phyloP scores from a whole-genome alignment of 2,113 vertebrate genomes.

The Corythoichthys haematopterus region DNA sequence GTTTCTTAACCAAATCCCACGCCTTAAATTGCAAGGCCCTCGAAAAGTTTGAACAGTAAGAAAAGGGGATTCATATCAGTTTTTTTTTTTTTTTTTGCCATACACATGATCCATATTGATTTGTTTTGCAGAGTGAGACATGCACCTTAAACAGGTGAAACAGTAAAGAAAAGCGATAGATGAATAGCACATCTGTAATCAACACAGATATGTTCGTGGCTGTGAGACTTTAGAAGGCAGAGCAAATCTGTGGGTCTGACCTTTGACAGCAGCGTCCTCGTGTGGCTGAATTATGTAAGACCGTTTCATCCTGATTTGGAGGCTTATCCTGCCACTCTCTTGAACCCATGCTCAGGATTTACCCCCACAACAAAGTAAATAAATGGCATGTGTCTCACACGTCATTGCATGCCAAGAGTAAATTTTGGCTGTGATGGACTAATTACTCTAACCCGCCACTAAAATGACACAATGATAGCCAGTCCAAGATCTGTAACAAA shows the following conservation, averaged over 20 bases:
- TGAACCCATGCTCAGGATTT: conserved; percentile 48
- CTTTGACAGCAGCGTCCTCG: conserved; percentile 46
- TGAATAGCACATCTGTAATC: too few relatives aligned
- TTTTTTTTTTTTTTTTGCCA: too few relatives aligned
- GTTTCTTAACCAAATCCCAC: too few relatives aligned
- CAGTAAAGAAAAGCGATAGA: too few relatives aligned
- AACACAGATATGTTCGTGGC: too few relatives aligned
- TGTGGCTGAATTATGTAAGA: conserved; percentile 29
- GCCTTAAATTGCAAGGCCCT: too few relatives aligned
- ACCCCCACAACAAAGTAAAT: conserved; percentile 45
- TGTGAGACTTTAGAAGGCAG: conserved; percentile 12
- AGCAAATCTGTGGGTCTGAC: neutral
- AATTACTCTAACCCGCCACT: neutral
- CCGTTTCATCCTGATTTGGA: conserved; percentile 45
- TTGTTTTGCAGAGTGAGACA: too few relatives aligned
- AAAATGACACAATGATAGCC: neutral
- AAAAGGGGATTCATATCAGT: too few relatives aligned
- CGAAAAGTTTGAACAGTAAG: too few relatives aligned
- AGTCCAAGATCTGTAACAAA: neutral
- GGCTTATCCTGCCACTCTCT: conserved; percentile 32
- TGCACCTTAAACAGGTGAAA: too few relatives aligned
- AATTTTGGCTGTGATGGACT: neutral
- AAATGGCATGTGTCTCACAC: conserved; percentile 49
- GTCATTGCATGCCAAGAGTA: conserved; percentile 23
- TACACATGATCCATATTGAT: too few relatives aligned